Conservation (phyloP, 2,888 invertebrate species). For the Ctenicera cuprea region DNA sequence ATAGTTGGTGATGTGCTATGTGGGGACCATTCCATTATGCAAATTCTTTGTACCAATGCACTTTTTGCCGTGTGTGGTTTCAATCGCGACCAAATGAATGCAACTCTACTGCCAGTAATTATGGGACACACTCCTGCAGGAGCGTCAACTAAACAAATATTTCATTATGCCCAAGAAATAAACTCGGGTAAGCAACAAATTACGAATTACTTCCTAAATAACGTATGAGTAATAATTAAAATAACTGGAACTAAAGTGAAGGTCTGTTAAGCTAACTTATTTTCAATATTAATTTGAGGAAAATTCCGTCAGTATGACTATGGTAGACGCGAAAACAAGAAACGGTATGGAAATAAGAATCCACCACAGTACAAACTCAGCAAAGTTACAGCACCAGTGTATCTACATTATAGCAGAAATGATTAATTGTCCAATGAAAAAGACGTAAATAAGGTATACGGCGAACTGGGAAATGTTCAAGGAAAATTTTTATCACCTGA, state of each 20-base stretch:
- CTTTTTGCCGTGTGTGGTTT: conserved; percentile 68
- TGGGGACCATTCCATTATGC: conserved; percentile 63
- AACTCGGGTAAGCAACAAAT: conserved; percentile 66
- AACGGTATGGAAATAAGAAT: conserved; percentile 60
- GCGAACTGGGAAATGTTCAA: conserved; percentile 4
- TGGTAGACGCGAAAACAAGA: conserved; percentile 36
- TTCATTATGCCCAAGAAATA: conserved; percentile 82
- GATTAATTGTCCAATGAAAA: conserved; percentile 72
- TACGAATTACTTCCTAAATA: too few relatives aligned
- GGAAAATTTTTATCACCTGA: conserved; percentile 74
- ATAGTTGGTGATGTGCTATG: conserved; percentile 74
- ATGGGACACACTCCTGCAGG: conserved; percentile 67
- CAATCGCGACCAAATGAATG: conserved; percentile 65
- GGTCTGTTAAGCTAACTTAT: too few relatives aligned
- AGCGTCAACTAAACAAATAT: conserved; percentile 78
- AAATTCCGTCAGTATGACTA: conserved; percentile 48
- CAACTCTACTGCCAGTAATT: conserved; percentile 62
- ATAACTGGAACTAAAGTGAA: too few relatives aligned
- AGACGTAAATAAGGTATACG: conserved; percentile 31
- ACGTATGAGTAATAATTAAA: too few relatives aligned
- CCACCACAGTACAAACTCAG: conserved; percentile 70
- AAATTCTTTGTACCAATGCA: conserved; percentile 64
- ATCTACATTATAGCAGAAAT: conserved; percentile 70
- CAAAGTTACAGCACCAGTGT: conserved; percentile 67
- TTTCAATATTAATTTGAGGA: conserved; percentile 21